These are phyloP conservation scores for Rhagonycha fulva DNA, from an alignment of 2,888 invertebrate species.

Conservation along the genomic window DNA sequence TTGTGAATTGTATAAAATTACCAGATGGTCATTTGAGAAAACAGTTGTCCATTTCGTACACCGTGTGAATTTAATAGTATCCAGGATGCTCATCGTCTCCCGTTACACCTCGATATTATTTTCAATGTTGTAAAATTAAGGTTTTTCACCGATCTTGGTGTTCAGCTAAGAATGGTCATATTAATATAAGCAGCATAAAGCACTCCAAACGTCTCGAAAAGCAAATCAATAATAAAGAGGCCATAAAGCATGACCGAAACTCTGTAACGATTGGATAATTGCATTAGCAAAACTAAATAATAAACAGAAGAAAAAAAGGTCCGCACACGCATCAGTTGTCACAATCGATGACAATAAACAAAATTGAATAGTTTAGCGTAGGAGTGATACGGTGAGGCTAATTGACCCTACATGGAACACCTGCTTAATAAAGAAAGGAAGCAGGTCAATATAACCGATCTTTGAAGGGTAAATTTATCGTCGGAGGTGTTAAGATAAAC, in stretches of 20 bases:
- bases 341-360: background rate
- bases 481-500: background rate
- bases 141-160: background rate
- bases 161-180: too few species aligned
- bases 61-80: too few species aligned
- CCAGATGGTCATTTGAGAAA: background rate
- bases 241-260: background rate
- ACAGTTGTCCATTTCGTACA: background rate
- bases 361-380: background rate
- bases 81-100: too few species aligned
- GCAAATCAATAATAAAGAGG: background rate
- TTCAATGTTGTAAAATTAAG: too few species aligned
- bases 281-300: background rate
- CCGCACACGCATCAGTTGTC: background rate
- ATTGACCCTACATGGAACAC: background rate
- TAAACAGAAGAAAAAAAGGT: background rate
- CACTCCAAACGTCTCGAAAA: background rate
- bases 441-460: background rate
- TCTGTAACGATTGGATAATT: background rate
- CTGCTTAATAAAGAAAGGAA: background rate
- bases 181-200: too few species aligned
- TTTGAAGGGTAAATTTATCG: background rate
- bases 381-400: background rate
- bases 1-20: background rate
- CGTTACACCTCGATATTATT: too few species aligned